Base-by-base conservation (phyloP, 2,797 vertebrate genomes). In the Anguilla anguilla region DNA sequence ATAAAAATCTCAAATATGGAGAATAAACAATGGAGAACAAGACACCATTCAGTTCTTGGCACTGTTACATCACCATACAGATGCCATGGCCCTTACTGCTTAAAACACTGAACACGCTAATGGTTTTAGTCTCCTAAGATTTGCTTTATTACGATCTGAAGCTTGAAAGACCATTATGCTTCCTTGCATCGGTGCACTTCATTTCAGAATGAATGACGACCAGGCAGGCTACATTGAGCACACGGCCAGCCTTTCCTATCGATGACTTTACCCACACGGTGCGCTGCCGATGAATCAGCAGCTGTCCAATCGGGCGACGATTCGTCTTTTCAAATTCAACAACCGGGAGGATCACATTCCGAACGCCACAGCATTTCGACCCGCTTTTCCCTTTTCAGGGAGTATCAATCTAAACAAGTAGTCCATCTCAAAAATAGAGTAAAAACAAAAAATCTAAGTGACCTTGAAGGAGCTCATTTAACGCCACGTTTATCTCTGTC, bases 361-460 rank as follows among this genome's bases (percentile, higher is more conserved):
- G 51, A 86, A 82, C 35, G 53, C 85, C 89, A 87, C 82, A 85
- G 84, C 59, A 91, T 91, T 91, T 86, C 88, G 89, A 86, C 53
- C 77, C 81, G 46, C 88, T 90, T 86, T 89, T 91, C 90, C 92
- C 72, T 90, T 89, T 90, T 64, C 35, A 83, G 9, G 74, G 88
- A 89, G 86, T 88, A 92, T 91, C 86, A 86, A 86, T 90, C 88
- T 51, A 74, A 87, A 85, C 61, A 46, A 61, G 83, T 84, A 83
- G 79, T 43, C 43, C 85, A 84, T 46, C 64, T 74, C 79, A 81
- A 87, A 86, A 57, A 46, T 11, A 15, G 57, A 74, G 57, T 31
- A 87, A 83, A 49, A 85, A 86, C 61, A 87, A 91, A 91, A 91
- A 19, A 61, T 88, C 64, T 74, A 81, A 87, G 92, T 77, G 91